Evolutionary conservation across 2,797 vertebrate species (phyloP).

Genomic region (Oreortyx pictus): DNA sequence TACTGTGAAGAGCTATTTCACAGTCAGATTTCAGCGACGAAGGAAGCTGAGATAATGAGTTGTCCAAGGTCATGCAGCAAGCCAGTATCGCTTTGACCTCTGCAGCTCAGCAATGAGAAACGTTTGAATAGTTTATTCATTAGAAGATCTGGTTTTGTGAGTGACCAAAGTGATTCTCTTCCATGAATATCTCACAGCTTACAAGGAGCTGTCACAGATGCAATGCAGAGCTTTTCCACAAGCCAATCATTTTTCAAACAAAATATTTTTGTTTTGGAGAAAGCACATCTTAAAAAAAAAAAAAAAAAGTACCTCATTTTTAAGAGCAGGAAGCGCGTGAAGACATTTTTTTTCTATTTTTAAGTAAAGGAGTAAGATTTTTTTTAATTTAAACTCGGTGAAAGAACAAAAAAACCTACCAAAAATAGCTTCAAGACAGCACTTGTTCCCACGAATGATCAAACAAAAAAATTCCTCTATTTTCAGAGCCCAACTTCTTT

Average conservation of each 20-base stretch:
- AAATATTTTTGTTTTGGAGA: not conserved
- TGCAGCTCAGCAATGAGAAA: not conserved
- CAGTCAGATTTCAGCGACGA: not conserved
- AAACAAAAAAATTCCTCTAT: not conserved
- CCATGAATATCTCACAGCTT: not conserved
- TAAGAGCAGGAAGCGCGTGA: not conserved
- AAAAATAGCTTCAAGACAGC: not conserved
- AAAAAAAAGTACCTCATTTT: not conserved
- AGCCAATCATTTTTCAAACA: not conserved
- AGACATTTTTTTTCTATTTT: not conserved
- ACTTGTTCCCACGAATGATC: not conserved
- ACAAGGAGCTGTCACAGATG: not conserved
- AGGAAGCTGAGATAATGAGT: not conserved
- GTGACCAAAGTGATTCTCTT: not conserved
- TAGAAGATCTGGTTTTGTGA: not conserved
- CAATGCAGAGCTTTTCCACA: not conserved
- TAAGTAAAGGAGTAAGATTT: not conserved
- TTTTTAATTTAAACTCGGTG: not conserved
- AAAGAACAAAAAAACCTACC: not conserved
- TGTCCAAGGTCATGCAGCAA: not conserved
- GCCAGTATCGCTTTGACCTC: not conserved
- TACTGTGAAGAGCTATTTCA: not conserved
- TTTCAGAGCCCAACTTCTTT: not conserved
- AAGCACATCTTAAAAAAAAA: accelerated
- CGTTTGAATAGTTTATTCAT: not conserved